Percentiles rank a stretch among this genome's conserved stretches.
Conservation (phyloP, 2,797 vertebrate species). For the Masticophis lateralis region DNA sequence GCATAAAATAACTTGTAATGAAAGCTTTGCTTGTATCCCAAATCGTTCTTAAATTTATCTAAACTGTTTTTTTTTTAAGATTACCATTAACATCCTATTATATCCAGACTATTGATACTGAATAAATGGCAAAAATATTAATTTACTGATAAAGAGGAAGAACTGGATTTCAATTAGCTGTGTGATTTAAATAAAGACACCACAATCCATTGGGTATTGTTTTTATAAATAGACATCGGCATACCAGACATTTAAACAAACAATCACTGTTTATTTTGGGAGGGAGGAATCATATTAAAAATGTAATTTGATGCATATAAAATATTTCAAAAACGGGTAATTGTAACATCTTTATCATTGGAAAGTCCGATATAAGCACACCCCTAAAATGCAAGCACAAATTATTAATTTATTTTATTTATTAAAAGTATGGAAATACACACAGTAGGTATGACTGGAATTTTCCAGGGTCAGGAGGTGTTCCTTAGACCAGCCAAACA, state of each 20-base stretch:
- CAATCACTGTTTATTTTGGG: background rate
- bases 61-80: background rate
- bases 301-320: conserved; percentile 11
- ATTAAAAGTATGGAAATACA: conserved; percentile 19
- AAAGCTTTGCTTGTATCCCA: background rate
- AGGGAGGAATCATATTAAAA: background rate
- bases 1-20: background rate
- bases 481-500: background rate
- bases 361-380: conserved; percentile 26
- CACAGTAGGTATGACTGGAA: background rate
- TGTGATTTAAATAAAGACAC: conserved; percentile 12
- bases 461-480: background rate
- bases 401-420: conserved; percentile 29
- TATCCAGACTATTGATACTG: background rate
- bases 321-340: conserved; percentile 49
- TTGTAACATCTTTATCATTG: conserved; percentile 39
- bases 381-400: conserved; percentile 14
- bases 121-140: background rate
- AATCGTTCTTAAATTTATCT: background rate
- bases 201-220: background rate
- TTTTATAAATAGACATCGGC: background rate
- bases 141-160: background rate
- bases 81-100: background rate
- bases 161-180: background rate
- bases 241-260: background rate